phyloP scores from a whole-genome alignment of 2,888 invertebrate genomes.

The Chromoteleia sp. region DNA sequence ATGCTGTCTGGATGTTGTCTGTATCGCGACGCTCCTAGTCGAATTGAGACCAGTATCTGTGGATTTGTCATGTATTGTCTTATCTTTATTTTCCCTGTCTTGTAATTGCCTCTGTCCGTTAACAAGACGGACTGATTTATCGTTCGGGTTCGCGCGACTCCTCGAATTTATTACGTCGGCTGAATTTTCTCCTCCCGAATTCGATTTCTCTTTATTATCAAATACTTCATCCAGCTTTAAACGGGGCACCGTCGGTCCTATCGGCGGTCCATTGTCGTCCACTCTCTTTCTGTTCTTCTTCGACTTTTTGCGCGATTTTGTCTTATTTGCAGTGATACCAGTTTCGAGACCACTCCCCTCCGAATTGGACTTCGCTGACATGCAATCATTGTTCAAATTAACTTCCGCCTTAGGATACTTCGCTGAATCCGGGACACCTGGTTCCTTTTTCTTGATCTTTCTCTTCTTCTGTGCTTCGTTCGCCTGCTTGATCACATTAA shows the following conservation, averaged over 20 bases:
- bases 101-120: slow-evolving; percentile 31
- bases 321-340: slow-evolving; percentile 13
- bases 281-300: slow-evolving; percentile 44
- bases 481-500: slow-evolving; percentile 73
- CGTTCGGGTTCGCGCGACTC: slow-evolving; percentile 8
- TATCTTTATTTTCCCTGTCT: slow-evolving; percentile 26
- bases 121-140: slow-evolving; percentile 49
- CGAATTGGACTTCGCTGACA: slow-evolving; percentile 24
- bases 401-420: slow-evolving; percentile 30
- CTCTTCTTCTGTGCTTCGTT: slow-evolving; percentile 50
- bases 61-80: slow-evolving; percentile 24
- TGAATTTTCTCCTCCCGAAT: slow-evolving; percentile 39
- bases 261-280: slow-evolving; percentile 36
- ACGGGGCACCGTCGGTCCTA: slow-evolving; percentile 39
- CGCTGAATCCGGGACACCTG: slow-evolving; percentile 11
- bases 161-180: slow-evolving; percentile 37
- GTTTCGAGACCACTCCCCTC: slow-evolving; percentile 25
- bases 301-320: slow-evolving; percentile 63
- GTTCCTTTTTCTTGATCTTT: slow-evolving; percentile 36
- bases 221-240: slow-evolving; percentile 41
- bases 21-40: slow-evolving; percentile 5
- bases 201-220: slow-evolving; percentile 60
- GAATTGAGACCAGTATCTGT: slow-evolving; percentile 13
- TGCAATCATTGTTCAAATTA: slow-evolving; percentile 3
- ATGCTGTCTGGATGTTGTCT: slow-evolving; percentile 9